phyloP scores from a whole-genome alignment of 2,888 invertebrate species.

The Habrosyne pyritoides region DNA sequence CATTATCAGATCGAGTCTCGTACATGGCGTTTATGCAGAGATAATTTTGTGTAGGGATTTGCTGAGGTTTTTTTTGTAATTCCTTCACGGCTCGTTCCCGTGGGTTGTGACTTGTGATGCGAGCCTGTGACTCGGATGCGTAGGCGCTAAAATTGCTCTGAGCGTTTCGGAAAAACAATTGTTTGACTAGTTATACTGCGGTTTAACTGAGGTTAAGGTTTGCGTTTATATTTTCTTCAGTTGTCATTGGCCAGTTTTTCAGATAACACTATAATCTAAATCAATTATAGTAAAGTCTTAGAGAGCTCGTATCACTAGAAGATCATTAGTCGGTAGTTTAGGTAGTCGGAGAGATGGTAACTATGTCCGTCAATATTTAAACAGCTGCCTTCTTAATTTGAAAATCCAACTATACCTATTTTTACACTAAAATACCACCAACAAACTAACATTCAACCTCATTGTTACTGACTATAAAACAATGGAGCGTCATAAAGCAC shows the following conservation, averaged over 20 bases:
- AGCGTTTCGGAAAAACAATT: neutral
- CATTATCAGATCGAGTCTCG: slow-evolving; percentile 81
- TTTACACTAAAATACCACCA: neutral
- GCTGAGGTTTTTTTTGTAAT: slow-evolving; percentile 55
- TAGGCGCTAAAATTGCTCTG: slow-evolving; percentile 31
- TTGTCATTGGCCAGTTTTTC: too few species aligned
- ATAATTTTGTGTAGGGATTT: slow-evolving; percentile 76
- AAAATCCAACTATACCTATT: neutral
- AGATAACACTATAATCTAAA: too few species aligned
- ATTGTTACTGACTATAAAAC: slow-evolving; percentile 51
- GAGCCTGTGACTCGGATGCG: slow-evolving; percentile 36
- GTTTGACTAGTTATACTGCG: neutral
- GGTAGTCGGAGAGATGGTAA: too few species aligned
- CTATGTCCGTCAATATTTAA: neutral
- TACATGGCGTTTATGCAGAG: slow-evolving; percentile 83
- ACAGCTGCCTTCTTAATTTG: neutral
- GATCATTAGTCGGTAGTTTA: too few species aligned
- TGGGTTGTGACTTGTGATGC: slow-evolving; percentile 45
- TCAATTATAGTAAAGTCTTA: too few species aligned
- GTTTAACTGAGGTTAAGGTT: neutral
- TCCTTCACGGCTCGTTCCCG: slow-evolving; percentile 55
- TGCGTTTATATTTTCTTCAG: neutral
- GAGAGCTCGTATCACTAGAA: too few species aligned
- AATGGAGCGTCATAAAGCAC: slow-evolving; percentile 63
- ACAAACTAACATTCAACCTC: slow-evolving; percentile 22